phyloP scores from a whole-genome alignment of 2,888 invertebrate species.

The Platypus cylindrus region DNA sequence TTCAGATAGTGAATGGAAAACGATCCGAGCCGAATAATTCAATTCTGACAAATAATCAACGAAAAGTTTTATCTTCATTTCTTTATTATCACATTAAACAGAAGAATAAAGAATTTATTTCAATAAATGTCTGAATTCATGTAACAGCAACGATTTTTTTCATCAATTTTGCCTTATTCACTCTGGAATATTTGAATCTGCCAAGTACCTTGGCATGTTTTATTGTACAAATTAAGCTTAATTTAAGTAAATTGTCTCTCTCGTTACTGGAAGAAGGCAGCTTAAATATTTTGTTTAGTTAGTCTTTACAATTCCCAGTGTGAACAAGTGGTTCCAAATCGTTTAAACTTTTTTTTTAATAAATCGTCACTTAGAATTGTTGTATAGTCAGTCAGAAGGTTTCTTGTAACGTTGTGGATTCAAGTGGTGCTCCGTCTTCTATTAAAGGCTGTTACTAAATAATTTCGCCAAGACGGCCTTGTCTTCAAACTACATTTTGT shows the following conservation, averaged over 20 bases:
- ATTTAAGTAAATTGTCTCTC: conserved; percentile 28
- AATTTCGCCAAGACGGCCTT: conserved; percentile 32
- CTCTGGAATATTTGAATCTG: conserved; percentile 6
- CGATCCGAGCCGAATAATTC: no score
- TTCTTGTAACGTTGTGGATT: conserved; percentile 7
- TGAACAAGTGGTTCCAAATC: no score
- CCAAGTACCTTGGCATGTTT: conserved; percentile 18
- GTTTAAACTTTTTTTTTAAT: no score
- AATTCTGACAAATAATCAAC: no score
- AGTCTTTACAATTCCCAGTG: conserved; percentile 13
- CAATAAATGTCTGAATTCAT: no score
- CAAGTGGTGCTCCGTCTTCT: not conserved
- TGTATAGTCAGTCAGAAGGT: conserved; percentile 4
- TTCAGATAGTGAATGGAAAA: no score
- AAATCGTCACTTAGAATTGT: conserved; percentile 1
- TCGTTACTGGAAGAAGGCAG: conserved; percentile 18
- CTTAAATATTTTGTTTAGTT: conserved; percentile 16
- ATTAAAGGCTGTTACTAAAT: not conserved
- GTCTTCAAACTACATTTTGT: conserved; percentile 6
- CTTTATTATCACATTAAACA: no score
- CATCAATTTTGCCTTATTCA: no score
- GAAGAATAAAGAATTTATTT: no score
- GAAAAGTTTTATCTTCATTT: no score
- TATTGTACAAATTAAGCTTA: conserved; percentile 28
- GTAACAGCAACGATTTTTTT: no score